These are phyloP conservation scores for Salvelinus alpinus DNA, from an alignment of 2,113 vertebrate species.

Conservation along the genomic window DNA sequence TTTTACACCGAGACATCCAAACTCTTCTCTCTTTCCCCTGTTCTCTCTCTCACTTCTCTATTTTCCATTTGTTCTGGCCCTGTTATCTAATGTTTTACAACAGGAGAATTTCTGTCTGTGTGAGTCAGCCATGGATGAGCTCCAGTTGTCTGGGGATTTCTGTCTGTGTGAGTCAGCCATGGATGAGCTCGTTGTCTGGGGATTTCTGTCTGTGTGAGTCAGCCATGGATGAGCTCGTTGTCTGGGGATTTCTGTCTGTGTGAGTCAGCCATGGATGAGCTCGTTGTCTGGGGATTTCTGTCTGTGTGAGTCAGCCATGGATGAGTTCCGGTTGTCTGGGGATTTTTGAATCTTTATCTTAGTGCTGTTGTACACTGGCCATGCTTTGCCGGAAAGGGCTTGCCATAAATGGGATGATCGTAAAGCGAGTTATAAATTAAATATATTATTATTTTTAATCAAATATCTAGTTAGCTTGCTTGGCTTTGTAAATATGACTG, in stretches of 20 bases:
- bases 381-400: background rate
- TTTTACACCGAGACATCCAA: constrained; percentile 30
- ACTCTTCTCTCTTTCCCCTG: constrained; percentile 53
- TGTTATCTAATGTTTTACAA: constrained; percentile 38
- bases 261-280: background rate
- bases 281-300: constrained; percentile 44
- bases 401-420: background rate
- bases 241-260: constrained; percentile 44
- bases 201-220: constrained; percentile 1
- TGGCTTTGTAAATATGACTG: too few species aligned
- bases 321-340: constrained; percentile 25
- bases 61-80: constrained; percentile 19
- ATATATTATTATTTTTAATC: too few species aligned
- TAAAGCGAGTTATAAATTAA: too few species aligned
- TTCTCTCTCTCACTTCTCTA: background rate
- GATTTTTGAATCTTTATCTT: background rate
- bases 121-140: background rate
- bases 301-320: constrained; percentile 9
- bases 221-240: too few species aligned
- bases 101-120: constrained; percentile 45
- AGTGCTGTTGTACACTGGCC: background rate
- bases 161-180: constrained; percentile 17
- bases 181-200: constrained; percentile 26
- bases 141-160: constrained; percentile 39
- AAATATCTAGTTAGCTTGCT: too few species aligned